phyloP scores from a whole-genome alignment of 2,888 invertebrate species.

The Agrochola litura region DNA sequence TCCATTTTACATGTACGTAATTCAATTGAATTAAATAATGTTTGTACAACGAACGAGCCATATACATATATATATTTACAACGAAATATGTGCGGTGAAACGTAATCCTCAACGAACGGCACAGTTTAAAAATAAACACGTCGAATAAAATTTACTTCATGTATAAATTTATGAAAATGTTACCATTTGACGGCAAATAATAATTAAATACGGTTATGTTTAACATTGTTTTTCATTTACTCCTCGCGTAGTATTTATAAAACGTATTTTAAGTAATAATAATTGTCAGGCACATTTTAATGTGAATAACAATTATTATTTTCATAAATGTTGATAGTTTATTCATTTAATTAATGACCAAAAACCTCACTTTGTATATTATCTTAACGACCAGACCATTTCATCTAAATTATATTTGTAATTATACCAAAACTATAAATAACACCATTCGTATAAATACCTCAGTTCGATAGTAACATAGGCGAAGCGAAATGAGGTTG shows the following conservation, averaged over 20 bases:
- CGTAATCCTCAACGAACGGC: not conserved
- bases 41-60: conserved; percentile 2
- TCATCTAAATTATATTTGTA: conserved; percentile 13
- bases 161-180: conserved; percentile 34
- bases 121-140: not conserved
- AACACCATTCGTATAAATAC: not conserved
- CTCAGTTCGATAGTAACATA: not conserved
- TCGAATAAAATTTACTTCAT: conserved; percentile 15
- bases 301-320: conserved; percentile 6
- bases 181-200: conserved; percentile 35
- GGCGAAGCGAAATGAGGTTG: conserved; percentile 32
- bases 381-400: conserved; percentile 19
- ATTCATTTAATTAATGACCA: conserved; percentile 2
- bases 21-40: conserved; percentile 18
- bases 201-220: conserved; percentile 25
- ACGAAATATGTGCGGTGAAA: conserved; percentile 7
- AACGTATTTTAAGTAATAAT: not conserved
- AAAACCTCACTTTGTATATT: conserved; percentile 5
- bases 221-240: conserved; percentile 30
- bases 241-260: not conserved
- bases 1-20: conserved; percentile 5
- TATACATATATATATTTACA: conserved; percentile 14
- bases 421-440: conserved; percentile 25
- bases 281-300: not conserved
- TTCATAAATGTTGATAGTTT: not conserved